phyloP scores from a whole-genome alignment of 92 coral and sea anemone genomes.

The Muricea muricata region DNA sequence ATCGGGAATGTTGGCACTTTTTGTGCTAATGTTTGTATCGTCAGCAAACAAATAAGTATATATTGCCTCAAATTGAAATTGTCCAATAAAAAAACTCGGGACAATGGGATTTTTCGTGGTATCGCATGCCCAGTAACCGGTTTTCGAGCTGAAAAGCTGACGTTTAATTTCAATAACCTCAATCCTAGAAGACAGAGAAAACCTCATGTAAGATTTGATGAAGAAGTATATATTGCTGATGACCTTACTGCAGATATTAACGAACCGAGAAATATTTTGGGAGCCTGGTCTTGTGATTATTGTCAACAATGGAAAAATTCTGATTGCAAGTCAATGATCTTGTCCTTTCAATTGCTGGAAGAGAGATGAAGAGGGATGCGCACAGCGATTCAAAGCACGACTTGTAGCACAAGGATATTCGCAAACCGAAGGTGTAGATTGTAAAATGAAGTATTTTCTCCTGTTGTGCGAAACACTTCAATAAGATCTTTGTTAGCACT shows the following conservation, averaged over 20 bases:
- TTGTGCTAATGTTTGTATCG: too few relatives aligned
- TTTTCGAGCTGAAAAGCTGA: too few relatives aligned
- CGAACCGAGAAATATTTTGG: background rate
- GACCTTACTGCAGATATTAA: conserved; percentile 19
- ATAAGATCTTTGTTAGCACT: conserved; percentile 33
- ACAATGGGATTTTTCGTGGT: too few relatives aligned
- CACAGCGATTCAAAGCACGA: background rate
- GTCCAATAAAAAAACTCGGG: too few relatives aligned
- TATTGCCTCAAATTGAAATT: too few relatives aligned
- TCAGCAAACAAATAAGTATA: too few relatives aligned
- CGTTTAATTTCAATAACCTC: too few relatives aligned
- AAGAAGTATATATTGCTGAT: conserved; percentile 22
- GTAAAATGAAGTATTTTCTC: background rate
- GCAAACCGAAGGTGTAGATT: background rate
- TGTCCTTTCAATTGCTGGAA: background rate
- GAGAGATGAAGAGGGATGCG: background rate
- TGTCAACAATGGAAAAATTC: background rate
- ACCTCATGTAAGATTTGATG: conserved; percentile 31
- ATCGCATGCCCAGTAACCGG: too few relatives aligned
- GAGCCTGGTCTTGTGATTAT: background rate
- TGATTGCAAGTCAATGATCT: conserved; percentile 23
- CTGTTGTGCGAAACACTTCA: background rate
- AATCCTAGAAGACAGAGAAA: background rate
- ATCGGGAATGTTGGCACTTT: too few relatives aligned
- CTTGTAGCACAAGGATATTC: background rate